Evolutionary conservation across 2,797 vertebrate genomes (phyloP).

Genomic region (Tangara arthus): DNA sequence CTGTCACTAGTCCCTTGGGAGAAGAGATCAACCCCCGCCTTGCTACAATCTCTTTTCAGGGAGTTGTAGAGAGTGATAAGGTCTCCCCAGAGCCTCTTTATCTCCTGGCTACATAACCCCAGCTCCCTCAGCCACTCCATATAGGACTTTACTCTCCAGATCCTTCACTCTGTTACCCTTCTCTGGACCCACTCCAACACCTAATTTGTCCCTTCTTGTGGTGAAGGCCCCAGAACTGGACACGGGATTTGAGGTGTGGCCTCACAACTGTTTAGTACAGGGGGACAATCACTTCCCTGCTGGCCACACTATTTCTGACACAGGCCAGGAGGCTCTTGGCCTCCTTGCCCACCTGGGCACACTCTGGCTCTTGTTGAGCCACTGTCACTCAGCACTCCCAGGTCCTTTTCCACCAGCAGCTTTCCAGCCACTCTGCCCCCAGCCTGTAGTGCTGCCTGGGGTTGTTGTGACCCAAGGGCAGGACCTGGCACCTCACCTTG

Average conservation of each 20-base stretch:
- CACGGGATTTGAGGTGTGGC: not conserved
- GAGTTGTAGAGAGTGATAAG: not conserved
- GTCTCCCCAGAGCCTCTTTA: not conserved
- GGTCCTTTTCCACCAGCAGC: not conserved
- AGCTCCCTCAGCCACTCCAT: not conserved
- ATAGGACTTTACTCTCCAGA: not conserved
- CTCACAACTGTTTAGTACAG: not conserved
- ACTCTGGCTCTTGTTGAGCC: not conserved
- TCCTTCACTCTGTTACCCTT: not conserved
- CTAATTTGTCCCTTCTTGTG: not conserved
- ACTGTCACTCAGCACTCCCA: fast-evolving
- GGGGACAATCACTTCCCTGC: fast-evolving
- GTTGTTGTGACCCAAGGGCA: fast-evolving
- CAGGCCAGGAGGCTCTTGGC: not conserved
- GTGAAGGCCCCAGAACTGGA: not conserved
- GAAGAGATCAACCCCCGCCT: not conserved
- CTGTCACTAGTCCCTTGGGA: not conserved
- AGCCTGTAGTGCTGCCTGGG: not conserved
- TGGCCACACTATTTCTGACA: fast-evolving
- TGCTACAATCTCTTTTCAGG: not conserved
- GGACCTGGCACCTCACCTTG: fast-evolving
- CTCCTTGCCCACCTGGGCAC: not conserved
- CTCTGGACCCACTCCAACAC: not conserved
- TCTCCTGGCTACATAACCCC: not conserved
- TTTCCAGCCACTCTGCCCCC: not conserved